Evolutionary conservation across 1,140 invertebrate genomes (phyloP), one percentile per base, ranked within the genome.

Genomic region (Drosophila ercepeae): DNA sequence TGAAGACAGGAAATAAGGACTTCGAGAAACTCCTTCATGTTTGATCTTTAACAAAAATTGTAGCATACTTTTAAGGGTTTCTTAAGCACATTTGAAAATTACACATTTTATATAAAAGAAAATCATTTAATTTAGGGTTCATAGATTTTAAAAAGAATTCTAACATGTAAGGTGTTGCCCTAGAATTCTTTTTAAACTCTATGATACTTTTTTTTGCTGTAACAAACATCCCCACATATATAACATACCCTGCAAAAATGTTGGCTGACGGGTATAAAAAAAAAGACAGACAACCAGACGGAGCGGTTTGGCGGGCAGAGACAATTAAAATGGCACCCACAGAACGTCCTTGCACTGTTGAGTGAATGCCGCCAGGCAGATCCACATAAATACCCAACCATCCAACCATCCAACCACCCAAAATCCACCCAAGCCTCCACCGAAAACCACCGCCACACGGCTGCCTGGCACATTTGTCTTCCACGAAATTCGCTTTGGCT

Each of bases 251-350:
- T 9, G 7, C n/a, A 27, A 19, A 51, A 32, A 42, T 16, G 8
- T 2, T 4, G 16, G 39, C n/a, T n/a, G n/a, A n/a, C n/a, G n/a
- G n/a, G 14, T 4, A 8, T 25, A 57, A 5, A 49, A 23, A 67
- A 27, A 59, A 55, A 83, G 52, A 74, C 58, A 68, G 57, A 27
- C 55, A 51, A 23, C 14, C 65, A 60, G 46, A 45, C 32, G 34
- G 16, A 44, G 46, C 29, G 55, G 65, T 71, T 42, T 36, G 55
- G 39, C 36, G 69, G 68, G 69, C 49, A 65, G 57, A 88, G 63
- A 88, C 76, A 86, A 88, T 88, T 88, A 86, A 86, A 86, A 82
- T 77, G 77, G 73, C 76, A 88, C 73, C 81, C 81, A 63, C 82
- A 68, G 68, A 86, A 86, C 74, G 82, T 82, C 82, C 81, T 86